Conservation (phyloP, 2,797 vertebrate species). For the Nyctalus aviator region DNA sequence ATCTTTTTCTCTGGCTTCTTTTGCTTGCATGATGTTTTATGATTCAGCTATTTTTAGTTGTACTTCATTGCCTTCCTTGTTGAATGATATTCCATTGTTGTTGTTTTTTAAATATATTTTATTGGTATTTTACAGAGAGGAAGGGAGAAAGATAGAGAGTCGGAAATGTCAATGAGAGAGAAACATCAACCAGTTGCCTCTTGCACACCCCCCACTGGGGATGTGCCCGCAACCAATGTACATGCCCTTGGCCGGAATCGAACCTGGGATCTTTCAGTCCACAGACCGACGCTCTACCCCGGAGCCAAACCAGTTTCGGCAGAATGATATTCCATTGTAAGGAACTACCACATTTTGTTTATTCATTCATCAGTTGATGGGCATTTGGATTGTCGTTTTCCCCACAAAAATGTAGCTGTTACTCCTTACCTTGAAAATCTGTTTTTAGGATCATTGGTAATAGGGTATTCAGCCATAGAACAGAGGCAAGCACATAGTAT, state of each 20-base stretch:
- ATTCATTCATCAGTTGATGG: fast-evolving
- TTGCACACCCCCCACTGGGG: too few species aligned
- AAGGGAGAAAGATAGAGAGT: too few species aligned
- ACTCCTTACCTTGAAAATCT: background rate
- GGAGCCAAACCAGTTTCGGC: too few species aligned
- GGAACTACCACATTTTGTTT: fast-evolving
- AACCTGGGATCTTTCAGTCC: too few species aligned
- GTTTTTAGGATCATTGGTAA: background rate
- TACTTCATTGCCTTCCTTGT: background rate
- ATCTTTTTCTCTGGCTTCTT: fast-evolving
- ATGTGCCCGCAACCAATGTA: too few species aligned
- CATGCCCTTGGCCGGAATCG: too few species aligned
- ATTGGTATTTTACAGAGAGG: too few species aligned
- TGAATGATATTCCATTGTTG: fast-evolving
- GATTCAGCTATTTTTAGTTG: fast-evolving
- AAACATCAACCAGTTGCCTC: too few species aligned
- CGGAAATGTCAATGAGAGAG: too few species aligned
- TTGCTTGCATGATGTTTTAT: fast-evolving
- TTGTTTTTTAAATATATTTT: too few species aligned
- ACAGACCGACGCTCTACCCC: too few species aligned
- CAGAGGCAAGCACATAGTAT: fast-evolving
- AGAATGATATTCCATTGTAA: fast-evolving
- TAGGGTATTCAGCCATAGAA: background rate
- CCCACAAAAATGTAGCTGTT: background rate
- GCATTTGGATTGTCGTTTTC: background rate